These are phyloP conservation scores for Noctua comes DNA, from an alignment of 2,888 invertebrate species.

Conservation along the genomic window DNA sequence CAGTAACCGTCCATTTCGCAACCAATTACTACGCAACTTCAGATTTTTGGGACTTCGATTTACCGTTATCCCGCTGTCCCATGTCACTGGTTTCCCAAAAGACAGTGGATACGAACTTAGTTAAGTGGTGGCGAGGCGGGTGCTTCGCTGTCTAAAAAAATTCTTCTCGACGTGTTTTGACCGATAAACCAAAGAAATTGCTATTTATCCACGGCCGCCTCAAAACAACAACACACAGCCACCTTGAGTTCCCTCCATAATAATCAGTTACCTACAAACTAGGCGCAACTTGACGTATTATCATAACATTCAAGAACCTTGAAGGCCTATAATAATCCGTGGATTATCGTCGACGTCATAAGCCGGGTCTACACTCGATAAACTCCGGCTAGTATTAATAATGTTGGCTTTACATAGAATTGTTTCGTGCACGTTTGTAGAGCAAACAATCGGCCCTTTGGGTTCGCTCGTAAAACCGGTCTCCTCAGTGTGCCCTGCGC, in stretches of 20 bases:
- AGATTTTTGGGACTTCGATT: background rate
- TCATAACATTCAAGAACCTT: constrained; percentile 46
- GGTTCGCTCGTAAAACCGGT: constrained; percentile 63
- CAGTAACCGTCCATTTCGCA: background rate
- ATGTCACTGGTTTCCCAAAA: background rate
- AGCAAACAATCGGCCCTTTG: constrained; percentile 64
- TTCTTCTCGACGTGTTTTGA: background rate
- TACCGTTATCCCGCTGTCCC: no score
- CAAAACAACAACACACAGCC: background rate
- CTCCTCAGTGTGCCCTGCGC: constrained; percentile 42
- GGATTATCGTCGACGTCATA: constrained; percentile 53
- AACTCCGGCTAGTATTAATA: constrained; percentile 64
- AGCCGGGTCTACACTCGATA: constrained; percentile 60
- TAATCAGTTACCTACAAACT: background rate
- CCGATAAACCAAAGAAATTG: background rate
- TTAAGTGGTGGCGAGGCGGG: background rate
- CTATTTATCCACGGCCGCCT: background rate
- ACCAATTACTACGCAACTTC: background rate
- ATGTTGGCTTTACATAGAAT: constrained; percentile 60
- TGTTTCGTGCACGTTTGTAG: constrained; percentile 58
- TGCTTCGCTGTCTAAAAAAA: background rate
- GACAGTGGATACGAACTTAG: background rate
- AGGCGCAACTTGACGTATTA: constrained; percentile 39
- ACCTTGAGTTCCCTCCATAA: background rate
- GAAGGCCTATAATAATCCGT: constrained; percentile 35